These are phyloP conservation scores for Trinorchestia longiramus DNA, from an alignment of 1,140 invertebrate genomes.

Conservation along the genomic window DNA sequence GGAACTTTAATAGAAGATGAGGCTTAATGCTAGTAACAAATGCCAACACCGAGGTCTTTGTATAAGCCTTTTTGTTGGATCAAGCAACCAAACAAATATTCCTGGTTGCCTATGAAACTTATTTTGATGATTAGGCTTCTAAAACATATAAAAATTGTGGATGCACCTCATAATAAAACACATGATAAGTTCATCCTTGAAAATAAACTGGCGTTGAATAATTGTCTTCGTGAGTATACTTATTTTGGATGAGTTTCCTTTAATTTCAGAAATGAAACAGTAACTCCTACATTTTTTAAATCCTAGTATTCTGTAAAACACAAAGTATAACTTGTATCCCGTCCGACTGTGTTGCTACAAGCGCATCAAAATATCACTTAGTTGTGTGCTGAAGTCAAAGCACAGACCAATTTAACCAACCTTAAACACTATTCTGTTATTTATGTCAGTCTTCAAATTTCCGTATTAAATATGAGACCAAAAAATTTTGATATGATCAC, in stretches of 20 bases:
- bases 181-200: neutral
- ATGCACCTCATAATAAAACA: neutral
- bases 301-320: neutral
- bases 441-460: no score
- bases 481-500: no score
- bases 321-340: neutral
- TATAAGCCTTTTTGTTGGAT: neutral
- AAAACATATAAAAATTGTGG: neutral
- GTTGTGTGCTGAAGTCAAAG: no score
- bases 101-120: no score
- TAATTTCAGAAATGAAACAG: neutral
- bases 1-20: neutral
- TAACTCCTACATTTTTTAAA: neutral
- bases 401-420: no score
- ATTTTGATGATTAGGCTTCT: neutral
- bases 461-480: no score
- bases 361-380: no score
- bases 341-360: neutral
- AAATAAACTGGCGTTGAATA: neutral
- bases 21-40: neutral
- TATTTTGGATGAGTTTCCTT: neutral
- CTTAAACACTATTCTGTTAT: no score
- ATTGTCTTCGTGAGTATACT: neutral
- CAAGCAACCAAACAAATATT: no score
- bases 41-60: neutral